These are phyloP conservation scores for Bubo blakistoni DNA, from an alignment of 2,113 vertebrate genomes.

Conservation along the genomic window DNA sequence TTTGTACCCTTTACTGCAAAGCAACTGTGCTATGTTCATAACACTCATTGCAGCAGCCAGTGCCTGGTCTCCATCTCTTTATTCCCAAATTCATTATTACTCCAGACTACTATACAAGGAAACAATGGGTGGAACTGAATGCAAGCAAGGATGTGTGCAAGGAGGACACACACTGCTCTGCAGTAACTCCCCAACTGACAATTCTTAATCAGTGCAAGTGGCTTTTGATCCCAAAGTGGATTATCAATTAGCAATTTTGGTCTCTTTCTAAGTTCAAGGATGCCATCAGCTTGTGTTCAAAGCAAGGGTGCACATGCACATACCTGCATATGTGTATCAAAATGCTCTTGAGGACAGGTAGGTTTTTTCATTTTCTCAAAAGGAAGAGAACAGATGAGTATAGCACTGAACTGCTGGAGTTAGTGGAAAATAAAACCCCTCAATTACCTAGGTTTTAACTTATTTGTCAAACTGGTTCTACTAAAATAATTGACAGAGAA, in stretches of 20 bases:
- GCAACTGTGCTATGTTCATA: rapidly evolving
- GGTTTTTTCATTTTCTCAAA: neutral
- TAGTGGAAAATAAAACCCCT: neutral
- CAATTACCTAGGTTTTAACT: neutral
- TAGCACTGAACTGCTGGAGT: neutral
- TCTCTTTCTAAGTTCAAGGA: neutral
- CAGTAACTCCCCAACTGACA: neutral
- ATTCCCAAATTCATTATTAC: neutral
- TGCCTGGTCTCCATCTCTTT: neutral
- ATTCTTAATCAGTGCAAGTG: neutral
- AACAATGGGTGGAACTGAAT: neutral
- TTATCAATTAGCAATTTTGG: neutral
- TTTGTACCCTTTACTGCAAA: neutral
- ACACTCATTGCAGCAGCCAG: neutral
- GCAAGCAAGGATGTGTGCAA: neutral
- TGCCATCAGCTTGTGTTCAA: neutral
- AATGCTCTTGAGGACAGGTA: neutral
- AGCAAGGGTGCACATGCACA: neutral
- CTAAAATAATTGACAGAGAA: neutral
- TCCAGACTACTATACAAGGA: neutral
- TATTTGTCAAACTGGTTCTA: neutral
- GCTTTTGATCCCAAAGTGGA: neutral
- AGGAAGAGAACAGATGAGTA: neutral
- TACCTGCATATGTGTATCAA: neutral
- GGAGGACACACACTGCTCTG: neutral